Conservation (phyloP, 2,113 vertebrate species). For the Cyanistes caeruleus region DNA sequence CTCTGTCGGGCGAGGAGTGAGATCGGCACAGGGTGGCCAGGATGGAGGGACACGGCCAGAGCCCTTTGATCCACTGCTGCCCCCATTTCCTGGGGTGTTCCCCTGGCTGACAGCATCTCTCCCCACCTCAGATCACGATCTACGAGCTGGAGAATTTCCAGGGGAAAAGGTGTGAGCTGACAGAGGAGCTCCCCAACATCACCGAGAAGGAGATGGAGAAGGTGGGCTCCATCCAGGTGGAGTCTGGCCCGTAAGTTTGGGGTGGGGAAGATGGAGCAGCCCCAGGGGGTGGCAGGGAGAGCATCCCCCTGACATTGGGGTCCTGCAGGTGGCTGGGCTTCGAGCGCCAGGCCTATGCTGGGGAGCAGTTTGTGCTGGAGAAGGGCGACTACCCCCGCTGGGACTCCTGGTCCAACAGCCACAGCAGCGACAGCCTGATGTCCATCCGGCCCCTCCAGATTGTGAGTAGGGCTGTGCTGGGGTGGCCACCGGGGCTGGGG, state of each 20-base stretch:
- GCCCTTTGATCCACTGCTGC: background rate
- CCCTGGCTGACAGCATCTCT: background rate
- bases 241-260: conserved; percentile 84
- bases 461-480: conserved; percentile 68
- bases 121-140: conserved; percentile 61
- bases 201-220: conserved; percentile 83
- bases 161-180: conserved; percentile 83
- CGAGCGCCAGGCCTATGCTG: conserved; percentile 79
- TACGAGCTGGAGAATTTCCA: conserved; percentile 88
- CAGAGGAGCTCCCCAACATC: conserved; percentile 83
- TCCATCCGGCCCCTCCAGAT: conserved; percentile 87
- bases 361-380: conserved; percentile 92
- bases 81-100: background rate
- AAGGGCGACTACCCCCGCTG: conserved; percentile 91
- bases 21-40: fast-evolving
- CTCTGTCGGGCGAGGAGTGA: fast-evolving
- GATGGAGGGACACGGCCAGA: fast-evolving
- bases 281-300: background rate
- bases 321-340: conserved; percentile 86
- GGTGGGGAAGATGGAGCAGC: background rate
- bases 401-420: conserved; percentile 93
- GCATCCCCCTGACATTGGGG: background rate
- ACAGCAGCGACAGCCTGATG: conserved; percentile 83
- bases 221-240: conserved; percentile 88
- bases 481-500: background rate